Evolutionary conservation across 23 tunicate genomes (phyloP).

Genomic region (Phallusia fumigata): DNA sequence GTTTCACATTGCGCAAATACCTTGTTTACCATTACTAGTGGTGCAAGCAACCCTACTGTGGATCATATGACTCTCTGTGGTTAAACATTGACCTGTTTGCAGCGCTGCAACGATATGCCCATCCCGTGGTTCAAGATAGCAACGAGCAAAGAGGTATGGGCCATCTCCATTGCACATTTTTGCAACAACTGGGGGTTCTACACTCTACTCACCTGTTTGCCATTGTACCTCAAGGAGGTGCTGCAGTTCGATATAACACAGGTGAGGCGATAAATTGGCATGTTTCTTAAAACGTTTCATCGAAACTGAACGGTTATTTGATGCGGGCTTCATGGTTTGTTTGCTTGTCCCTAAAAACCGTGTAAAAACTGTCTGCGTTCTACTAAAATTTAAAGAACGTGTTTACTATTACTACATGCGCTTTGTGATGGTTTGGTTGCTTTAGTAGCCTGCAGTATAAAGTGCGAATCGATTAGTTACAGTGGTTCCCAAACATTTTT

Average conservation of each 20-base stretch:
- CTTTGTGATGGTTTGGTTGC: background rate
- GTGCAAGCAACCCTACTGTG: too few relatives aligned
- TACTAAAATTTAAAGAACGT: background rate
- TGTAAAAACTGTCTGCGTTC: too few relatives aligned
- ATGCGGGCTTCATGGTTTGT: too few relatives aligned
- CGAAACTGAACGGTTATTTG: too few relatives aligned
- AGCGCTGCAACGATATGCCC: background rate
- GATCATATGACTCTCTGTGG: too few relatives aligned
- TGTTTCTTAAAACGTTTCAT: too few relatives aligned
- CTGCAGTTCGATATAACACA: constrained; percentile 84
- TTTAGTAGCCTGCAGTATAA: too few relatives aligned
- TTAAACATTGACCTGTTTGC: background rate
- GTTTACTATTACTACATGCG: background rate
- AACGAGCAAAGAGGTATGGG: constrained; percentile 69
- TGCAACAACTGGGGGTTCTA: constrained; percentile 99
- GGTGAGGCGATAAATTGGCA: background rate
- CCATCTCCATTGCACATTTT: constrained; percentile 74
- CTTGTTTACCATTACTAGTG: too few relatives aligned
- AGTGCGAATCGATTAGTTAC: too few relatives aligned
- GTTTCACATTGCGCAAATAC: too few relatives aligned
- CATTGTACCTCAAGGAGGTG: constrained; percentile 86
- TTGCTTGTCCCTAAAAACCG: too few relatives aligned
- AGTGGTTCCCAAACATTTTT: too few relatives aligned
- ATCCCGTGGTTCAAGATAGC: constrained; percentile 89
- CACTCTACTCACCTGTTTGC: constrained; percentile 91